Percentiles rank a stretch among this genome's conserved stretches.
Evolutionary conservation across 1,140 invertebrate genomes (phyloP).

Genomic region (Arctopsyche grandis): DNA sequence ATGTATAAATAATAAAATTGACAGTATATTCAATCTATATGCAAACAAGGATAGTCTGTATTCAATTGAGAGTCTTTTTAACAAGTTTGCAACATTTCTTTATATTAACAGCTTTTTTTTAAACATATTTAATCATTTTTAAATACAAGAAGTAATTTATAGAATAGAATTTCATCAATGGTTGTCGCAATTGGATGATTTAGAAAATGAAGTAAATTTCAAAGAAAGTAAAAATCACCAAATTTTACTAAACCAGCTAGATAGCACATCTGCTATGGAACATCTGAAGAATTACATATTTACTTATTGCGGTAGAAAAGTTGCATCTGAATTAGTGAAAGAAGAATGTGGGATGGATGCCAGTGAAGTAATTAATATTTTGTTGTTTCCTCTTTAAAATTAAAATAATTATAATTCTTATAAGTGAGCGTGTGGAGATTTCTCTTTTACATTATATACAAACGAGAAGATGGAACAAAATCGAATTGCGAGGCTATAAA

Average conservation of each 20-base stretch:
- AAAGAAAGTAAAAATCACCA: neutral
- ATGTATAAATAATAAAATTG: too few species aligned
- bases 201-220: slow-evolving; percentile 1
- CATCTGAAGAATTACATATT: slow-evolving; percentile 31
- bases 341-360: neutral
- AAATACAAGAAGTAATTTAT: too few species aligned
- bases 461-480: neutral
- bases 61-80: too few species aligned
- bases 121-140: too few species aligned
- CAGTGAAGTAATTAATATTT: slow-evolving; percentile 2
- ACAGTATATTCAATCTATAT: too few species aligned
- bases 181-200: slow-evolving; percentile 5
- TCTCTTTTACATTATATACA: slow-evolving; percentile 23
- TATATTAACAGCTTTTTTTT: too few species aligned
- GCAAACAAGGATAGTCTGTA: too few species aligned
- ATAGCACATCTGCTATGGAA: slow-evolving; percentile 3
- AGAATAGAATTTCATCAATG: slow-evolving; percentile 5
- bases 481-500: slow-evolving; percentile 18
- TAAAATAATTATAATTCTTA: neutral
- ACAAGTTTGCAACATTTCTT: too few species aligned
- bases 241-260: neutral
- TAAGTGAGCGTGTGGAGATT: neutral
- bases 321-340: slow-evolving; percentile 24
- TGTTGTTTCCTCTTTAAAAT: slow-evolving; percentile 25
- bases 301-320: neutral